Evolutionary conservation across 2,797 vertebrate genomes (phyloP).

Genomic region (Pseudochirops corinnae): DNA sequence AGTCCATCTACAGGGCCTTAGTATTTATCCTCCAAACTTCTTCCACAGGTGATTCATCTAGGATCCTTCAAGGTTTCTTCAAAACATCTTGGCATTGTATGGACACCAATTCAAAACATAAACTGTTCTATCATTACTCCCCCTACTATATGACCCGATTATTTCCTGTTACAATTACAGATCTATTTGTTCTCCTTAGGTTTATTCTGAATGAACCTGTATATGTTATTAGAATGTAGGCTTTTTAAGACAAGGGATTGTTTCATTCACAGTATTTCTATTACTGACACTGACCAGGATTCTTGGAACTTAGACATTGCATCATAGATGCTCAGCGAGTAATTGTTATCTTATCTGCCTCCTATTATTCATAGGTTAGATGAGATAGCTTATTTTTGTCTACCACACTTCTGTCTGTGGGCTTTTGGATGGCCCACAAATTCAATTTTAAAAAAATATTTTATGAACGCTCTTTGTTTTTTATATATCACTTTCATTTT

Average conservation of each 20-base stretch:
- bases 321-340: background rate
- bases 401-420: background rate
- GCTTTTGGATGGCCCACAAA: background rate
- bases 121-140: background rate
- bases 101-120: background rate
- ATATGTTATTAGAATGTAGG: background rate
- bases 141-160: background rate
- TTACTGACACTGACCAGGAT: background rate
- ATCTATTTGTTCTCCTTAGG: background rate
- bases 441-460: background rate
- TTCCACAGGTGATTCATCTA: background rate
- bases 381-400: background rate
- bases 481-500: background rate
- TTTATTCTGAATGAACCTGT: background rate
- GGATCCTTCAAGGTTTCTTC: background rate
- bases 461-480: background rate
- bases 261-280: background rate
- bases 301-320: background rate
- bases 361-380: background rate
- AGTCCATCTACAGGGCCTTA: background rate
- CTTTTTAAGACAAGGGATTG: background rate
- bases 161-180: background rate
- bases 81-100: background rate
- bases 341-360: background rate
- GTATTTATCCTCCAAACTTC: background rate